Base-by-base conservation (phyloP, 2,113 vertebrate genomes). In the Archocentrus centrarchus region DNA sequence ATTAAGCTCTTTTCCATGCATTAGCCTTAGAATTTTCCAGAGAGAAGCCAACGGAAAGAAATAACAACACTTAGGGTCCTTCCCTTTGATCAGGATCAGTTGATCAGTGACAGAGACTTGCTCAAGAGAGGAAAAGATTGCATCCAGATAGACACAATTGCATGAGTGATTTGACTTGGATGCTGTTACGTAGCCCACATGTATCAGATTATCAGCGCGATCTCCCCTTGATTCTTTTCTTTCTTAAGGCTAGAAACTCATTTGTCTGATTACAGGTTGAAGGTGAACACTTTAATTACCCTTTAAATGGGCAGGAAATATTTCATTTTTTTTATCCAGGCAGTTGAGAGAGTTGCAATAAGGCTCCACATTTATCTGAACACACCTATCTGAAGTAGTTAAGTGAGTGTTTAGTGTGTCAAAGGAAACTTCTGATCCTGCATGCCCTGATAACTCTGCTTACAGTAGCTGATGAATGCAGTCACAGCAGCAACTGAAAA, bases 371-470 rank as follows among this genome's bases (percentile, higher is more conserved):
- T 77, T 77, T 59, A 77, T 59, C 53, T 77, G 37, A 44, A 59
- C 57, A 41, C 32, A 22, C 35, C 55, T 41, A 41, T 27, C 35
- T 37, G 58, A 27, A 22, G 55, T 41, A 76, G 41, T 41, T 41
- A 59, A 77, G 75, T 30, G 57, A 77, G 75, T 59, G 35, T 77
- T 77, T 59, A 55, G 15, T 41, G 14, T 30, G 22, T 59, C 57
- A 41, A 27, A 77, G 55, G 57, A 76, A 41, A 17, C 7, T 11
- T 35, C 24, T 41, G 75, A 41, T 35, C 24, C 24, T 70, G 24
- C 24, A 0, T 11, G 66, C 41, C 17, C n/a, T 59, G 35, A 27
- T 76, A 59, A 41, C 35, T 58, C 24, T 5, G 55, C 24, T 44
- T 14, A 50, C 41, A 47, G 41, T 5, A 24, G 41, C 41, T 27